Evolutionary conservation across 2,888 invertebrate species (phyloP), one percentile per base, ranked within the genome.

Genomic region (Torymus texanus): DNA sequence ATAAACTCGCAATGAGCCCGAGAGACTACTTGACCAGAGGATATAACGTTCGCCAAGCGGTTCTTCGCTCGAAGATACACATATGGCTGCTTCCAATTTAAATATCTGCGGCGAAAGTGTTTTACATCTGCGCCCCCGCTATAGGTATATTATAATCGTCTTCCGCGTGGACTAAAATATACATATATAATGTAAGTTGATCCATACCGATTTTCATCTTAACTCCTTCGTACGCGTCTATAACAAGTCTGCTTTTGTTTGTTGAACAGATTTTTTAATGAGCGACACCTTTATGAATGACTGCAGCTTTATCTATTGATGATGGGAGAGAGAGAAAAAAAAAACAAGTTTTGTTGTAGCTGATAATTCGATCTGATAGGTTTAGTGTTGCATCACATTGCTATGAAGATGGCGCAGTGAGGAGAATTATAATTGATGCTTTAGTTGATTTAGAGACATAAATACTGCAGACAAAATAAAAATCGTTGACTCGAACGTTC

Each of bases 21-120:
- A 58, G 29, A 21, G 21, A 21, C 21, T 21, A 51, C 62, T 58
- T 58, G 62, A 67, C 50, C 78, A 73, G 67, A 72, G 55, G 72
- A 72, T 67, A 73, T 67, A 73, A 62, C 29, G 58, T 72, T 59
- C 50, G 29, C 66, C 16, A 21, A 21, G 41, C n/a, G 4, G 16
- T 16, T 51, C 13, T 18, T 14, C 72, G 66, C 66, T 72, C 71
- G 65, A 77, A 77, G 66, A 77, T 74, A 29, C n/a, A 29, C 56
- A 68, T 13, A 55, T 24, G 2, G 62, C 21, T 12, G 61, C n/a
- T 51, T 75, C 29, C 81, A 75, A 78, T 78, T 78, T 78, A 67
- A 78, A 78, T 81, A 72, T 75, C 75, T 68, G 29, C 21, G 78
- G 81, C 72, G 81, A 81, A 81, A 81, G 81, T 78, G 63, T 70